Base-by-base conservation (phyloP, 2,113 vertebrate species). In the Tretioscincus oriximinensis region DNA sequence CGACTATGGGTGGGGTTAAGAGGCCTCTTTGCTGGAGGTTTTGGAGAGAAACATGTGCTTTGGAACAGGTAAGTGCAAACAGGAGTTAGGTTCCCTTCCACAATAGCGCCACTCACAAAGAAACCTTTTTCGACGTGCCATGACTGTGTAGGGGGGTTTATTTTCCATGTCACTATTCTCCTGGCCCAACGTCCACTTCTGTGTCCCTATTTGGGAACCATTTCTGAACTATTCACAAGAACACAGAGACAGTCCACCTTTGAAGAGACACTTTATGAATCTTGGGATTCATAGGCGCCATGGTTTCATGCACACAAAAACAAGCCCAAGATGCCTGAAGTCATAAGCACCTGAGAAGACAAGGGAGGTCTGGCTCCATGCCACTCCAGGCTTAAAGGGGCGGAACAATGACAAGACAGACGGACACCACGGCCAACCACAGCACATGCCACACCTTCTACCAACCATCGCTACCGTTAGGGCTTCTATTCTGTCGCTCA, bases 401-500 rank as follows among this genome's bases (percentile, higher is more conserved):
- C 89, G 87, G 90, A 76, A 31, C 51, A 81, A 93, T 93, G 91
- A 87, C 87, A 85, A 93, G 91, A 91, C 84, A 90, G 90, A 78
- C 85, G 90, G 91, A 65, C 81, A 81, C 81, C 83, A 73, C 68
- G 85, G 82, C 88, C 88, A 92, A 93, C 87, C n/a, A 87, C 84
- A 85, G 91, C 89, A 88, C 80, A 87, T 35, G 80, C 94, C 92
- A 93, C 88, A 85, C 88, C 84, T 76, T 91, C 87, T 92, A 91
- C 91, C 88, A 93, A 86, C 84, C 83, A 89, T 79, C 83, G 91
- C 85, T 92, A 82, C 91, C 94, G 92, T 90, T 51, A 93, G 84
- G 72, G 69, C 92, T 83, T 92, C 95, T 95, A 95, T 93, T 67
- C 95, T 95, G 91, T 95, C 94, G 92, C 91, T 95, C 95, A 95